Evolutionary conservation across 2,888 invertebrate species (phyloP).

Genomic region (Cabera pusaria): DNA sequence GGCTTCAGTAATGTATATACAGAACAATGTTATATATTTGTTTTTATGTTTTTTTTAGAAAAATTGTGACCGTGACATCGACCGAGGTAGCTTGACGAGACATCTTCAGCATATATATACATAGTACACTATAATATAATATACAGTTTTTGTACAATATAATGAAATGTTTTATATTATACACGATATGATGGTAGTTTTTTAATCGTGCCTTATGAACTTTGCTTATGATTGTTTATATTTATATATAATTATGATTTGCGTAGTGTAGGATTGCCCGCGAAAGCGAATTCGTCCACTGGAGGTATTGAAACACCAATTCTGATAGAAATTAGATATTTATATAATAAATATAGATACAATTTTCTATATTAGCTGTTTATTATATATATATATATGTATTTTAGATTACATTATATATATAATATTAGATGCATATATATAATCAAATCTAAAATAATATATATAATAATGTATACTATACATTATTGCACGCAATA

Average conservation of each 20-base stretch:
- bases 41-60: conserved; percentile 45
- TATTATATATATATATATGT: too few species aligned
- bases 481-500: too few species aligned
- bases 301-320: conserved; percentile 79
- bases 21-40: conserved; percentile 25
- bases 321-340: conserved; percentile 52
- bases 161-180: conserved; percentile 16
- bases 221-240: conserved; percentile 30
- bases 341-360: too few species aligned
- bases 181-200: conserved; percentile 13
- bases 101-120: too few species aligned
- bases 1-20: conserved; percentile 21
- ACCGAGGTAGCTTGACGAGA: conserved; percentile 43
- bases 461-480: too few species aligned
- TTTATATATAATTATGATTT: conserved; percentile 19
- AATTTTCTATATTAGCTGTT: too few species aligned
- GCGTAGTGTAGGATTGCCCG: conserved; percentile 50
- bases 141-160: too few species aligned
- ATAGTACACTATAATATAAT: too few species aligned
- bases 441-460: too few species aligned
- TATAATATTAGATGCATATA: too few species aligned
- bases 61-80: conserved; percentile 44
- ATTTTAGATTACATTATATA: too few species aligned
- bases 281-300: conserved; percentile 75
- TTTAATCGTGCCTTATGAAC: conserved; percentile 38